Evolutionary conservation across 1,140 invertebrate genomes (phyloP).

Genomic region (Drosophila suzukii): DNA sequence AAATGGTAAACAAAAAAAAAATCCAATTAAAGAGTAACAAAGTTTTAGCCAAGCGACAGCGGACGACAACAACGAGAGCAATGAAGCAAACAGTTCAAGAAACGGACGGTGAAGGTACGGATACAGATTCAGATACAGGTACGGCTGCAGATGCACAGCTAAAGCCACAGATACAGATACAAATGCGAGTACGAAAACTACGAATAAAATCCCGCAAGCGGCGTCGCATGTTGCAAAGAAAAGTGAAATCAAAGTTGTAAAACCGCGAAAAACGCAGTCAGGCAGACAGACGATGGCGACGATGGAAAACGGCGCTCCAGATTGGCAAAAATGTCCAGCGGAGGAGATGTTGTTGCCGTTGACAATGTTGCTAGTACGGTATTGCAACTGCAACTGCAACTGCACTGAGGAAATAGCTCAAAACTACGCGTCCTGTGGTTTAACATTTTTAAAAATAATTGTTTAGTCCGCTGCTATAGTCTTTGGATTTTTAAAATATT

Average conservation of each 20-base stretch:
- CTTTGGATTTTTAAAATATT: too few species aligned
- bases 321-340: conserved; percentile 76
- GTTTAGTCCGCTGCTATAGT: not conserved
- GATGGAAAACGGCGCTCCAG: conserved; percentile 66
- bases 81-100: conserved; percentile 81
- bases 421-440: not conserved
- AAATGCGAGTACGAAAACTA: conserved; percentile 16
- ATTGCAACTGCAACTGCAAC: conserved; percentile 36
- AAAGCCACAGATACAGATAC: conserved; percentile 37
- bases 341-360: conserved; percentile 62
- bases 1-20: conserved; percentile 49
- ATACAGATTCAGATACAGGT: conserved; percentile 38
- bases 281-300: conserved; percentile 67
- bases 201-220: conserved; percentile 38
- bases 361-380: conserved; percentile 56
- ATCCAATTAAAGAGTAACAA: conserved; percentile 81
- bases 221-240: conserved; percentile 79
- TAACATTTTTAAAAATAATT: not conserved
- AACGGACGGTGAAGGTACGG: conserved; percentile 78
- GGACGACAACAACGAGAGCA: conserved; percentile 70
- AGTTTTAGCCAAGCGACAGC: conserved; percentile 67
- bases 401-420: conserved; percentile 13
- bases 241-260: conserved; percentile 84
- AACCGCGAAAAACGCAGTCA: conserved; percentile 82
- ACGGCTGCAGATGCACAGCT: conserved; percentile 31